A percentile compares a stretch with the other conserved stretches of the same genome.
These are phyloP conservation scores for Leptodirus hochenwartii DNA, from an alignment of 2,888 invertebrate genomes.

Conservation along the genomic window DNA sequence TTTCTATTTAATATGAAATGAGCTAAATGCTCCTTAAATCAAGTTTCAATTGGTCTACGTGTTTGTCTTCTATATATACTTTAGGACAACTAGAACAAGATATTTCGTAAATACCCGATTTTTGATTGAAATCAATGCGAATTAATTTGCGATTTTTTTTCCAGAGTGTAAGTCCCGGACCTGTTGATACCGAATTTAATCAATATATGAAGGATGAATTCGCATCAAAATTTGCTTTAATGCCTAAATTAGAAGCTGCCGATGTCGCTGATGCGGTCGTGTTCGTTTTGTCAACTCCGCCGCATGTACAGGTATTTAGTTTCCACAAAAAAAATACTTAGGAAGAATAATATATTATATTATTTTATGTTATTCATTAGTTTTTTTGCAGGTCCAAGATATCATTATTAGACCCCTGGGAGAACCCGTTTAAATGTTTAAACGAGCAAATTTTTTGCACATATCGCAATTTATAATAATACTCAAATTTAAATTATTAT, in stretches of 20 bases:
- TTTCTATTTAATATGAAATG: too few relatives aligned
- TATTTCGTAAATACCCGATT: background rate
- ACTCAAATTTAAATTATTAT: too few relatives aligned
- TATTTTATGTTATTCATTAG: constrained; percentile 3
- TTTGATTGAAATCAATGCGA: background rate
- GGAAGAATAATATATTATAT: constrained; percentile 4
- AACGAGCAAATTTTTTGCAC: too few relatives aligned
- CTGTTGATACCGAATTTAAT: constrained; percentile 15
- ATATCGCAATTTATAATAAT: too few relatives aligned
- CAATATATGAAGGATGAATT: constrained; percentile 6
- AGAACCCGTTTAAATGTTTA: constrained; percentile 14
- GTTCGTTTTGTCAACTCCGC: constrained; percentile 20
- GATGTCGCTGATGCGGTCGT: constrained; percentile 23
- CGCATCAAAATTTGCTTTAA: constrained; percentile 7
- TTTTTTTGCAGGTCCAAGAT: constrained; percentile 13
- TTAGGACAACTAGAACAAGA: background rate
- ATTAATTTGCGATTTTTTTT: constrained; percentile 8
- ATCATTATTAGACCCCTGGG: constrained; percentile 13
- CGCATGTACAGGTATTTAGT: constrained; percentile 21
- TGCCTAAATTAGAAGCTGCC: constrained; percentile 14
- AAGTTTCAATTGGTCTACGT: too few relatives aligned
- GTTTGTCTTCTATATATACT: too few relatives aligned
- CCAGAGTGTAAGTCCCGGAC: constrained; percentile 17
- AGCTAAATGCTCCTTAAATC: too few relatives aligned
- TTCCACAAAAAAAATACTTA: background rate